These are phyloP conservation scores for Pachycephus smyrnensis DNA, from an alignment of 2,888 invertebrate genomes.

Conservation along the genomic window DNA sequence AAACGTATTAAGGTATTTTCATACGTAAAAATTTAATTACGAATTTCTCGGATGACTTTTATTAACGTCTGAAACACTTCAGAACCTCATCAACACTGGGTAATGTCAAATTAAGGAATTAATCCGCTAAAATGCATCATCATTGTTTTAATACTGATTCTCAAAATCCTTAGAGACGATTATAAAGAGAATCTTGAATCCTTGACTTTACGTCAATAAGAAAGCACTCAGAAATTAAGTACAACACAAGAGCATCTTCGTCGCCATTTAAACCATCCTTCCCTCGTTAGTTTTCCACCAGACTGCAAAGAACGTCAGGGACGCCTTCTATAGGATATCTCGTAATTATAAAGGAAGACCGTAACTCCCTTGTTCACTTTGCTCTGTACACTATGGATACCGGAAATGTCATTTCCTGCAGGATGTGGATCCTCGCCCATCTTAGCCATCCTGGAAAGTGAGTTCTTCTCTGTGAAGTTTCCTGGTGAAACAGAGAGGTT, in stretches of 20 bases:
- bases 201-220: neutral
- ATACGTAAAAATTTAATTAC: neutral
- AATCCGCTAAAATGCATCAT: neutral
- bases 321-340: neutral
- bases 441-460: neutral
- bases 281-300: neutral
- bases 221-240: neutral
- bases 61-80: neutral
- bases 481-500: neutral
- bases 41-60: neutral
- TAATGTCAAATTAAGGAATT: neutral
- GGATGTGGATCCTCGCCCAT: neutral
- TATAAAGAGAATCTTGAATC: neutral
- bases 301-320: neutral
- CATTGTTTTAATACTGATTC: neutral
- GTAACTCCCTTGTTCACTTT: neutral
- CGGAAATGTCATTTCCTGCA: conserved; percentile 3
- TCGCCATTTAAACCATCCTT: neutral
- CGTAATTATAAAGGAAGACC: conserved; percentile 2
- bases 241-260: neutral
- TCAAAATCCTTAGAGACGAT: neutral
- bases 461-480: neutral
- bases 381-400: neutral
- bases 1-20: neutral
- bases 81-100: neutral